Evolutionary conservation across 2,888 invertebrate genomes (phyloP).

Genomic region (Cheilosia grossa): DNA sequence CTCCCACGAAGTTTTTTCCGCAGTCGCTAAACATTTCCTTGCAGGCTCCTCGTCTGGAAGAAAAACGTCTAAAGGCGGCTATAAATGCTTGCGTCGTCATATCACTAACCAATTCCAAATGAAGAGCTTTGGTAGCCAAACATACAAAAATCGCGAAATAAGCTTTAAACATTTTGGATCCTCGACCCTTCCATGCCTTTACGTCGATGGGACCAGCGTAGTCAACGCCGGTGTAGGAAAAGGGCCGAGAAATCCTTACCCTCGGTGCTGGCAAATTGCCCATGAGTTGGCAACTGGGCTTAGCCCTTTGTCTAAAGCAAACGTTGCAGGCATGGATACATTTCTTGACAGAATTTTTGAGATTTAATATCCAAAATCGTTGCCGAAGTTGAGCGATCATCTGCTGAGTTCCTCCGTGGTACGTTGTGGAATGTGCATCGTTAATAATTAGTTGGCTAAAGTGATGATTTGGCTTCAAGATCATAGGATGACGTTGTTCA

Average conservation of each 20-base stretch:
- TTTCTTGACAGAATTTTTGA: constrained; percentile 1
- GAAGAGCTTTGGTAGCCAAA: constrained; percentile 76
- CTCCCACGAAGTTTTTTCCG: constrained; percentile 34
- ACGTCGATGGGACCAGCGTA: constrained; percentile 69
- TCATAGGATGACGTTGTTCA: constrained; percentile 20
- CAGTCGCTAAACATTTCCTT: constrained; percentile 25
- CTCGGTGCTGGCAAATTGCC: constrained; percentile 56
- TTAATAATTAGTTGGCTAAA: not conserved
- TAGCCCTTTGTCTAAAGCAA: constrained; percentile 37
- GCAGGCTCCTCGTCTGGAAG: constrained; percentile 16
- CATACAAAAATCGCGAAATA: constrained; percentile 76
- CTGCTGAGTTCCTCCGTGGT: constrained; percentile 6
- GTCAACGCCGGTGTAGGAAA: constrained; percentile 61
- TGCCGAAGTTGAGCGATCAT: constrained; percentile 2
- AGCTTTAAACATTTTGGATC: constrained; percentile 66
- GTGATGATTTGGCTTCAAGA: constrained; percentile 3
- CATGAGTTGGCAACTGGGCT: constrained; percentile 22
- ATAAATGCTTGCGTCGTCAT: constrained; percentile 76
- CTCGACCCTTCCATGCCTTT: constrained; percentile 59
- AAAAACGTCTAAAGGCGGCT: constrained; percentile 60
- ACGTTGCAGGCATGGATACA: constrained; percentile 55
- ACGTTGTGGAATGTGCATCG: constrained; percentile 4
- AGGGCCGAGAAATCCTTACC: constrained; percentile 49
- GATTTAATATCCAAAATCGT: constrained; percentile 36
- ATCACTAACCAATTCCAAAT: constrained; percentile 76